A percentile compares a stretch with the other conserved stretches of the same genome.
Conservation (phyloP, 2,888 invertebrate species). For the Drosophila kuntzei region DNA sequence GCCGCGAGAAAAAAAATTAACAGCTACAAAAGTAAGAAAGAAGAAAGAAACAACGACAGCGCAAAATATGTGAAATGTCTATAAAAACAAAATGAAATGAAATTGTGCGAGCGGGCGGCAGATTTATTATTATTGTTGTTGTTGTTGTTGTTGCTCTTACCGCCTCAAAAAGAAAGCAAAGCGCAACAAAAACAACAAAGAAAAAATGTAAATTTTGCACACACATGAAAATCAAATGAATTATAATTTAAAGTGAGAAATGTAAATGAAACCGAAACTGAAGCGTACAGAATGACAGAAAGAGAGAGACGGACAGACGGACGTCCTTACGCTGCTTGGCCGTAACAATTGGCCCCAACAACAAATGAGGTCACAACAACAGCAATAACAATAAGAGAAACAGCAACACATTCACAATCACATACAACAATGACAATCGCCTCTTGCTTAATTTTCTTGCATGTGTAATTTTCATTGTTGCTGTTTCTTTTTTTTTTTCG, state of each 20-base stretch:
- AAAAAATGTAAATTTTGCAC: conserved; percentile 57
- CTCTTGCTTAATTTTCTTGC: conserved; percentile 41
- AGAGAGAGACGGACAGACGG: background rate
- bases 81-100: conserved; percentile 69
- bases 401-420: conserved; percentile 19
- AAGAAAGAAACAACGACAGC: conserved; percentile 41
- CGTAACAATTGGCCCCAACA: conserved; percentile 24
- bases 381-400: conserved; percentile 21
- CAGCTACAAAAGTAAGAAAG: conserved; percentile 63
- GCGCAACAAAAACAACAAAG: conserved; percentile 17
- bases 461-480: conserved; percentile 40
- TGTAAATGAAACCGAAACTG: conserved; percentile 27
- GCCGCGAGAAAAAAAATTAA: conserved; percentile 76
- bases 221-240: conserved; percentile 44
- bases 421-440: conserved; percentile 31
- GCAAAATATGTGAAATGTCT: conserved; percentile 61
- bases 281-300: background rate
- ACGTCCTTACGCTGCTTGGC: conserved; percentile 54
- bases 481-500: conserved; percentile 4
- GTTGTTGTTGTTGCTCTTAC: conserved; percentile 45
- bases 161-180: conserved; percentile 38
- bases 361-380: conserved; percentile 53
- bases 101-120: conserved; percentile 37
- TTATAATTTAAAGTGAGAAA: conserved; percentile 59
- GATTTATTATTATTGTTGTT: conserved; percentile 63